Evolutionary conservation across 2,797 vertebrate genomes (phyloP).

Genomic region (Malurus leucopterus): DNA sequence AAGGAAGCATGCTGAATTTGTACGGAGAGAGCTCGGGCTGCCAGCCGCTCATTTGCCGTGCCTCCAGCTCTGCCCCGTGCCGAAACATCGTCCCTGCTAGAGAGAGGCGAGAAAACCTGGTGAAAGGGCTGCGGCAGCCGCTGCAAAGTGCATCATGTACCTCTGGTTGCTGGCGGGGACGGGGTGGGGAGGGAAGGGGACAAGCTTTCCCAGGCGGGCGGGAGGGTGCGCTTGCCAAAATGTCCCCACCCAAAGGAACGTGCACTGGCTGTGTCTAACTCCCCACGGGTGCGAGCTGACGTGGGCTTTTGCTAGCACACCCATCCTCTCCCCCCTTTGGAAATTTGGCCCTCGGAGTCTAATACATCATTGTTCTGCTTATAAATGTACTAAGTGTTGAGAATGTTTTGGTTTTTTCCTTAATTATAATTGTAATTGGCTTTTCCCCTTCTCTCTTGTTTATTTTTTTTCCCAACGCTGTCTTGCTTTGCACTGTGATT

Average conservation of each 20-base stretch:
- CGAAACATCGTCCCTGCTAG: not conserved
- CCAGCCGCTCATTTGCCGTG: not conserved
- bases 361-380: conserved; percentile 71
- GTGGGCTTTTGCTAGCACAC: conserved; percentile 44
- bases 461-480: conserved; percentile 65
- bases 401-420: conserved; percentile 76
- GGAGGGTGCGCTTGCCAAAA: conserved; percentile 41
- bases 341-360: conserved; percentile 63
- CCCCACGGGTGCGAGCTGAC: conserved; percentile 17
- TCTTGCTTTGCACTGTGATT: conserved; percentile 83
- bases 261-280: conserved; percentile 54
- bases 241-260: conserved; percentile 37
- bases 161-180: conserved; percentile 39
- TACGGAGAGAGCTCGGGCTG: not conserved
- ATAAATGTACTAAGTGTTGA: conserved; percentile 77
- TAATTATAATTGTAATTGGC: conserved; percentile 81
- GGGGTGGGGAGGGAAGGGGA: conserved; percentile 52
- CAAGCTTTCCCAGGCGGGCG: conserved; percentile 43
- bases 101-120: not conserved
- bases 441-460: conserved; percentile 79
- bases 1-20: conserved; percentile 1
- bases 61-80: not conserved
- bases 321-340: conserved; percentile 48
- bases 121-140: conserved; percentile 21
- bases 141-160: conserved; percentile 36